Base-by-base conservation (phyloP, 2,888 invertebrate species). In the Eudasyphora cyanicolor region DNA sequence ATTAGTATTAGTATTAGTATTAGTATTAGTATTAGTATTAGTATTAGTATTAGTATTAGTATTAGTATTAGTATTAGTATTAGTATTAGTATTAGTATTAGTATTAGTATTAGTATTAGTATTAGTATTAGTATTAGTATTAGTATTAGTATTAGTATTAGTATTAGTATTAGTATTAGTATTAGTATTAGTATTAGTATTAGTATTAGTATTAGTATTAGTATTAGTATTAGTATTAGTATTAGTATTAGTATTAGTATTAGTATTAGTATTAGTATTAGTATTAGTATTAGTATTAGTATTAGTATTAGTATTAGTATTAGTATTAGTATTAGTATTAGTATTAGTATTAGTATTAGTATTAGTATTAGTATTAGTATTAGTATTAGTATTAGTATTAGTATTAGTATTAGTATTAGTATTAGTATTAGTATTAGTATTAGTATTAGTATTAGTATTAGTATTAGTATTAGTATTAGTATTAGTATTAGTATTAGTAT, bases 1-100 rank as follows among this genome's bases (percentile, higher is more conserved):
- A 38, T 38, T 38, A 38, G 38, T 38, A 38, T 38, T 38, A 38
- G 38, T 38, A 38, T 38, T 38, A 38, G 38, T 38, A 38, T 38
- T 49, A 49, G 49, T 49, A 49, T 49, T 49, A 49, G 49, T 49
- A 49, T 49, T 49, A 49, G 49, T 49, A 49, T 49, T 49, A 49
- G 49, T 49, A 49, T 49, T 49, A 49, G 49, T 49, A 49, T 49
- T 49, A 49, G 49, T 49, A 49, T 49, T 49, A 49, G 49, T 49
- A 49, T 49, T 49, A 49, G 49, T 49, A 49, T 49, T 49, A 49
- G 49, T 49, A 49, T 49, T 49, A 49, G 49, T 49, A 49, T 49
- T 49, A 49, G 49, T 49, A 49, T 49, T 49, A 49, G 49, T 49
- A 49, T 49, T 49, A 49, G 49, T 49, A 49, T 49, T 49, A 49